These are phyloP conservation scores for Falco punctatus DNA, from an alignment of 2,113 vertebrate species.

Conservation along the genomic window DNA sequence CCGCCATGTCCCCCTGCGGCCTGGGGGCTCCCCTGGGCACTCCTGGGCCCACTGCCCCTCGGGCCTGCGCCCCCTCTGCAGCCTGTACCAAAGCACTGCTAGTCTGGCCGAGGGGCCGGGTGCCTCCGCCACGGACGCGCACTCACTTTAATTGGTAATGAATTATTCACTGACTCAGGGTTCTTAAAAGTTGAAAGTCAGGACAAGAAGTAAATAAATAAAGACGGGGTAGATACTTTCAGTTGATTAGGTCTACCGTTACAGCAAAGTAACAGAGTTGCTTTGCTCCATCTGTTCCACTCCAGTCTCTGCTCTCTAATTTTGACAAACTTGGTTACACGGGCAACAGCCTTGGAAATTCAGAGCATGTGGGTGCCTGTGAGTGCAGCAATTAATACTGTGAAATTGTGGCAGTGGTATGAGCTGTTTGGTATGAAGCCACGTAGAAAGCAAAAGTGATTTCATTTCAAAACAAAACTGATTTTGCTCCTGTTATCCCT, in stretches of 20 bases:
- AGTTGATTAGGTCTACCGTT: conserved; percentile 9
- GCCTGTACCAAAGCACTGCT: no score
- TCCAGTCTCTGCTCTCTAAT: not conserved
- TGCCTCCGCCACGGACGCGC: not conserved
- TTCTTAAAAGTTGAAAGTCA: conserved; percentile 20
- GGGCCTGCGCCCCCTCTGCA: no score
- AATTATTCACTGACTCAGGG: conserved; percentile 16
- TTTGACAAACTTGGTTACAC: not conserved
- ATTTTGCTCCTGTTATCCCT: not conserved
- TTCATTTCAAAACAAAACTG: not conserved
- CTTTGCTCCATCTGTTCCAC: not conserved
- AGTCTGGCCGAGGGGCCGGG: no score
- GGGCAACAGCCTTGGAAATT: not conserved
- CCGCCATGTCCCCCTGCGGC: no score
- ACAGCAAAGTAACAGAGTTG: not conserved
- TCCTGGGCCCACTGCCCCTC: no score
- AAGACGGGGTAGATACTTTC: conserved; percentile 1
- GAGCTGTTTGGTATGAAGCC: not conserved
- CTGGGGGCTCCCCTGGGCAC: no score
- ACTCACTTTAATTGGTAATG: conserved; percentile 26
- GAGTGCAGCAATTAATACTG: not conserved
- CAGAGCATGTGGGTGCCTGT: not conserved
- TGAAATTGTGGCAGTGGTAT: not conserved
- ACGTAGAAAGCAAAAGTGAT: not conserved
- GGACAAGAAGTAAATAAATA: conserved; percentile 51